Percentiles rank a stretch among this genome's conserved stretches.
These are phyloP conservation scores for Pentalonia nigronervosa DNA, from an alignment of 1,140 invertebrate genomes.

Conservation along the genomic window DNA sequence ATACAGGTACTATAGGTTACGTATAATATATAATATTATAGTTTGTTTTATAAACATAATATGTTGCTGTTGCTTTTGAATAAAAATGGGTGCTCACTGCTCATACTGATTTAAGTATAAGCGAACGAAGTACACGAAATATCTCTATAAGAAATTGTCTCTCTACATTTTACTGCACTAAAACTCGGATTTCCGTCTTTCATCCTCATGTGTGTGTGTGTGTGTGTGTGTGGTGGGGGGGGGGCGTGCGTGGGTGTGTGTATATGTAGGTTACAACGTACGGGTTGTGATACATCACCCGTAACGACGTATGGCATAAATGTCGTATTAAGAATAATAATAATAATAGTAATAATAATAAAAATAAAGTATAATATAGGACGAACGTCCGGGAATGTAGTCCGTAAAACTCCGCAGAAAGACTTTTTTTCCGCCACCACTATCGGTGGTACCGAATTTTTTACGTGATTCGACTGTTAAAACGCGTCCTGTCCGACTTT, in stretches of 20 bases:
- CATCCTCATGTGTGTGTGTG: background rate
- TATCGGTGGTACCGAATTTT: background rate
- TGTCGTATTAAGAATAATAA: conserved; percentile 2
- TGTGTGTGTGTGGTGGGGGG: too few species aligned
- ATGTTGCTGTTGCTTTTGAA: background rate
- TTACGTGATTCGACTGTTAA: conserved; percentile 15
- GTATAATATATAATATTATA: too few species aligned
- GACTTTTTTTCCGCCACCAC: background rate
- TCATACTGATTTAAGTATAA: too few species aligned
- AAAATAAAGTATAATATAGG: conserved; percentile 2
- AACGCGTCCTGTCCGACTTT: background rate
- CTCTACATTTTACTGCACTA: background rate
- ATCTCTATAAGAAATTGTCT: too few species aligned
- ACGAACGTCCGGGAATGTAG: background rate
- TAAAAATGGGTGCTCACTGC: background rate
- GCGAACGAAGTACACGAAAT: too few species aligned
- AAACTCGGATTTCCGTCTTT: too few species aligned
- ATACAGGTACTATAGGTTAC: too few species aligned
- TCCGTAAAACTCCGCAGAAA: background rate
- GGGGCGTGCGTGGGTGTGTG: too few species aligned
- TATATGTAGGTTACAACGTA: too few species aligned
- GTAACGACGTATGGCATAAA: background rate
- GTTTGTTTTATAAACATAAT: background rate
- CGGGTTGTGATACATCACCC: background rate
- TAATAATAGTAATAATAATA: background rate